phyloP scores from a whole-genome alignment of 2,888 invertebrate genomes.

The Pterostichus madidus region DNA sequence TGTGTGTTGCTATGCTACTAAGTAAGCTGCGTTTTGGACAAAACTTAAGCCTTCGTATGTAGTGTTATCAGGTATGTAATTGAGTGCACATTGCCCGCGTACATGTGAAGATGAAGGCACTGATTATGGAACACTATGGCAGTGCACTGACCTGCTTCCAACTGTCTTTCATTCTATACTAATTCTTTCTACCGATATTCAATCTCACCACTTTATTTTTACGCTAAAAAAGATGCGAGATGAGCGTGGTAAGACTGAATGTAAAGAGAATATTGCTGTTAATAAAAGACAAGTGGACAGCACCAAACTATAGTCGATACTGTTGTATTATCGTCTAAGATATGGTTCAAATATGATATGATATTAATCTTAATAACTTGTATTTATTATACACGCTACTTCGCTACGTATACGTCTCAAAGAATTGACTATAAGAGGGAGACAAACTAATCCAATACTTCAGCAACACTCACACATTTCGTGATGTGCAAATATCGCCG shows the following conservation, averaged over 20 bases:
- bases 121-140: conserved; percentile 67
- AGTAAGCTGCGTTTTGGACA: neutral
- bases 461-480: neutral
- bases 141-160: conserved; percentile 58
- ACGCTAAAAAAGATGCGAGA: too few relatives aligned
- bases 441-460: conserved; percentile 67
- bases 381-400: conserved; percentile 37
- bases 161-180: neutral
- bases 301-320: conserved; percentile 14
- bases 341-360: conserved; percentile 65
- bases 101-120: conserved; percentile 64
- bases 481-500: too few relatives aligned
- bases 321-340: conserved; percentile 49
- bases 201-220: too few relatives aligned
- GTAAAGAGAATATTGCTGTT: too few relatives aligned
- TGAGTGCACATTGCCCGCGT: conserved; percentile 60
- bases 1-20: conserved; percentile 1
- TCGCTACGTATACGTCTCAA: conserved; percentile 67
- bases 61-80: too few relatives aligned
- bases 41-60: too few relatives aligned
- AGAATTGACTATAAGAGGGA: conserved; percentile 74
- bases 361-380: conserved; percentile 39
- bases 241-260: too few relatives aligned
- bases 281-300: neutral
- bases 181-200: too few relatives aligned